Percentiles rank a stretch among this genome's conserved stretches.
phyloP scores from a whole-genome alignment of 2,888 invertebrate species.

The Clivina fossor region DNA sequence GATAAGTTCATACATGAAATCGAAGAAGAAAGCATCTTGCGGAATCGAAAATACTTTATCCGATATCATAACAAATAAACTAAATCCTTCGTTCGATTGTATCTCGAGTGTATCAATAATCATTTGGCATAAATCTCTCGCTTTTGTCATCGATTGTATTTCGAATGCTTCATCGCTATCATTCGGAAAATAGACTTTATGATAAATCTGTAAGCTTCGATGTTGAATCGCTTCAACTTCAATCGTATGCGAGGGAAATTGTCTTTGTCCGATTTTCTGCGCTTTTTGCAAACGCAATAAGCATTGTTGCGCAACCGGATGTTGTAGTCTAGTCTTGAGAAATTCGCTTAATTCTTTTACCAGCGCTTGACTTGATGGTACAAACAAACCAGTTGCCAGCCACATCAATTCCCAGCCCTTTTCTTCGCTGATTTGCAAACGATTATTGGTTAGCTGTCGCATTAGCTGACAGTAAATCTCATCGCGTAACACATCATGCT shows the following conservation, averaged over 20 bases:
- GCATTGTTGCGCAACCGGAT: conserved; percentile 79
- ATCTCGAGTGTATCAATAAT: conserved; percentile 78
- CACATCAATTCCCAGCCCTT: conserved; percentile 95
- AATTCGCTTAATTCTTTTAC: conserved; percentile 77
- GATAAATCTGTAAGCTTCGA: conserved; percentile 90
- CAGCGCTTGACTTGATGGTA: conserved; percentile 74
- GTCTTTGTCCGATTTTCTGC: conserved; percentile 71
- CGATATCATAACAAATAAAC: conserved; percentile 88
- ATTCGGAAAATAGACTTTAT: conserved; percentile 95
- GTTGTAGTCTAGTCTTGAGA: conserved; percentile 69
- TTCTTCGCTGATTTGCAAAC: conserved; percentile 81
- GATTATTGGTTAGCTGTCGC: conserved; percentile 90
- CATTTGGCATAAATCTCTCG: conserved; percentile 79
- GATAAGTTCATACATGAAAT: conserved; percentile 89
- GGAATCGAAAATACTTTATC: conserved; percentile 95
- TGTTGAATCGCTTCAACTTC: conserved; percentile 96
- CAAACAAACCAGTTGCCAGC: conserved; percentile 82
- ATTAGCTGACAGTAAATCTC: conserved; percentile 94
- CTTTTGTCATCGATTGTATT: conserved; percentile 88
- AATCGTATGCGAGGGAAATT: conserved; percentile 86
- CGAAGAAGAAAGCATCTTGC: conserved; percentile 91
- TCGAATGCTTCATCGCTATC: conserved; percentile 93
- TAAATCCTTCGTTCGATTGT: conserved; percentile 83
- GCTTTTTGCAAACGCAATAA: conserved; percentile 78
- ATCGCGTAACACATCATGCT: conserved; percentile 76